These are phyloP conservation scores for Pinna nobilis DNA, from an alignment of 1,140 invertebrate genomes.

Conservation along the genomic window DNA sequence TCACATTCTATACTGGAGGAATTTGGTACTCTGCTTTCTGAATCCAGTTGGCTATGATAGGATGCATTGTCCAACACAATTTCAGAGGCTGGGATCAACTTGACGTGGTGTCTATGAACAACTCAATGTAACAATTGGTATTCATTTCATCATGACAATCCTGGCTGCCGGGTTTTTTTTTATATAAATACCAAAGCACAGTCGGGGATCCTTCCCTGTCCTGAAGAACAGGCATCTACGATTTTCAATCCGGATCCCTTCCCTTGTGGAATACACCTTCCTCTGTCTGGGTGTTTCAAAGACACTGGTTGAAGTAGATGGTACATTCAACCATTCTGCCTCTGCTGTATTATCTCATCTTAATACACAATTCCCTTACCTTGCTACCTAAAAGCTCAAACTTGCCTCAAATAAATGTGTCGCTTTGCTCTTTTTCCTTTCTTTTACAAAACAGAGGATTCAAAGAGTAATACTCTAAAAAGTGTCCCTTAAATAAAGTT, in stretches of 20 bases:
- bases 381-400: no score
- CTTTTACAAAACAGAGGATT: no score
- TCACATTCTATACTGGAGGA: background rate
- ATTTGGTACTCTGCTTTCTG: constrained; percentile 3
- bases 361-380: no score
- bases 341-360: no score
- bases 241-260: constrained; percentile 11
- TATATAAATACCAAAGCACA: background rate
- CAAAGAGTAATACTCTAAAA: no score
- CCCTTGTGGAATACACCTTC: background rate
- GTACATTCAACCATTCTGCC: no score
- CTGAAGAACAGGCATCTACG: constrained; percentile 13
- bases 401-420: no score
- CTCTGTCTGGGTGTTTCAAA: background rate
- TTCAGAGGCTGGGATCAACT: background rate
- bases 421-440: no score
- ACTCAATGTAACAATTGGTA: background rate
- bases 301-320: no score
- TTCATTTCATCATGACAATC: no score
- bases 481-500: no score
- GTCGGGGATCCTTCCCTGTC: background rate
- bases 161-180: background rate
- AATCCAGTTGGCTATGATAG: constrained; percentile 14
- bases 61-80: constrained; percentile 17
- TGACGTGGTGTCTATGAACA: no score